These are phyloP conservation scores for Microtus pennsylvanicus DNA, from an alignment of 2,113 vertebrate species.

Conservation along the genomic window DNA sequence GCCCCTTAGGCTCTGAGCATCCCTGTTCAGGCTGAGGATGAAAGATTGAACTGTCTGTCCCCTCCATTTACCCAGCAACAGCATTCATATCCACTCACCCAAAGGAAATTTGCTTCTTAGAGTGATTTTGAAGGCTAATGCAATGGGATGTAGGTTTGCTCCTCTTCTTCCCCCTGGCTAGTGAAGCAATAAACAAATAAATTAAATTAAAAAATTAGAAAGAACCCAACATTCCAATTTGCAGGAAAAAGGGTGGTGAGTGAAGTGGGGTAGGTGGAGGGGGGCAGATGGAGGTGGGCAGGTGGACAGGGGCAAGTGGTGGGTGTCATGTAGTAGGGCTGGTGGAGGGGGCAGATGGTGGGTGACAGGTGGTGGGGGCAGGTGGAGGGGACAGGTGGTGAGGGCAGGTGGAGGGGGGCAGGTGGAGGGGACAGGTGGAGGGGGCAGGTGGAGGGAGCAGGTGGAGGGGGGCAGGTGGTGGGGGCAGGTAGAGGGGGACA, in stretches of 20 bases:
- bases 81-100: neutral
- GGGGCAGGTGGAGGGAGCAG: too few species aligned
- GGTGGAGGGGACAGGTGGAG: too few species aligned
- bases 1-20: neutral
- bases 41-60: neutral
- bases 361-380: too few species aligned
- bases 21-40: neutral
- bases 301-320: too few species aligned
- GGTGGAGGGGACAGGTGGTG: too few species aligned
- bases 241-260: neutral
- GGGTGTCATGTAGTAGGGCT: too few species aligned
- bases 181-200: neutral
- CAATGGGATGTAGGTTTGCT: neutral
- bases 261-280: too few species aligned
- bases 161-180: neutral
- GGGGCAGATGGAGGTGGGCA: too few species aligned
- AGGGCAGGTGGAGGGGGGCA: too few species aligned
- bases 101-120: neutral
- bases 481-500: neutral
- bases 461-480: neutral
- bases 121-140: neutral
- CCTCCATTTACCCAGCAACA: fast-evolving
- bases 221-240: neutral
- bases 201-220: too few species aligned
- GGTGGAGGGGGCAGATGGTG: too few species aligned